Evolutionary conservation across 2,797 vertebrate genomes (phyloP).

Genomic region (Ficedula albicollis): DNA sequence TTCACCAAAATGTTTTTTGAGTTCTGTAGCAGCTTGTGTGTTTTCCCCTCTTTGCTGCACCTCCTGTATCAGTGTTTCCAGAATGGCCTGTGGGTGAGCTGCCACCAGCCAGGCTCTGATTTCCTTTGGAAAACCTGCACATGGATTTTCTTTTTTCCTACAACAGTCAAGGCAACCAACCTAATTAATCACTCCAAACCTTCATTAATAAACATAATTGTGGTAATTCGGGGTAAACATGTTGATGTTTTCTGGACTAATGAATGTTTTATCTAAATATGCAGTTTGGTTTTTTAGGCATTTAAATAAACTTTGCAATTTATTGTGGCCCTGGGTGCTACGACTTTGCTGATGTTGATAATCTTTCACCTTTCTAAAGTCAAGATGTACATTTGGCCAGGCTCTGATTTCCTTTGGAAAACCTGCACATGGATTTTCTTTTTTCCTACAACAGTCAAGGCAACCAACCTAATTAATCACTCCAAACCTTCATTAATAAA

Average conservation of each 20-base stretch:
- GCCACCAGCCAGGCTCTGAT: not conserved
- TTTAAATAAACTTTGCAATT: not conserved
- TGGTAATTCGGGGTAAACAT: not conserved
- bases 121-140: not conserved
- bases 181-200: not conserved
- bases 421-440: not conserved
- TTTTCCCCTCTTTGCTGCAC: not conserved
- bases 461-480: not conserved
- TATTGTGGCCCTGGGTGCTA: not conserved
- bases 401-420: not conserved
- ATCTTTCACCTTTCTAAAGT: not conserved
- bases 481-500: not conserved
- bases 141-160: not conserved
- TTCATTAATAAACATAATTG: not conserved
- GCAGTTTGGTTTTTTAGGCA: not conserved
- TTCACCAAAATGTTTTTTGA: not conserved
- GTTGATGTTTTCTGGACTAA: not conserved
- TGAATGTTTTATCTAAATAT: not conserved
- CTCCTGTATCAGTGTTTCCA: not conserved
- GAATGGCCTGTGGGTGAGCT: not conserved
- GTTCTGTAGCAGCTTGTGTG: not conserved
- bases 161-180: not conserved
- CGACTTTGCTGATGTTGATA: not conserved
- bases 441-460: not conserved
- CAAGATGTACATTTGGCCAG: too few relatives aligned